Conservation (phyloP, 2,888 invertebrate species). For the Drosophila pegasa region DNA sequence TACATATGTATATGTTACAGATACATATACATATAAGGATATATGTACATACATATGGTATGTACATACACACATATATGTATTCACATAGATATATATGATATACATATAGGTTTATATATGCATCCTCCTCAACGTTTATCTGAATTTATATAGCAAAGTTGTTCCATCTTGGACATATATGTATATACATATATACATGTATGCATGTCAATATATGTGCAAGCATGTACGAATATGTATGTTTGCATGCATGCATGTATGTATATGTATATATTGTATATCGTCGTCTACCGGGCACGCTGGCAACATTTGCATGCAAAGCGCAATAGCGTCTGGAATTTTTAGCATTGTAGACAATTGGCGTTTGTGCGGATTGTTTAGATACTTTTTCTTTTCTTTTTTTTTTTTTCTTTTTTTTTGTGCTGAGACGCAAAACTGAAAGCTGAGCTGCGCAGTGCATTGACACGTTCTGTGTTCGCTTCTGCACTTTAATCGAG, state of each 20-base stretch:
- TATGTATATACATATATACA: not conserved
- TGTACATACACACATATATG: not conserved
- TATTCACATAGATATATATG: not conserved
- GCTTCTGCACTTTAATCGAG: constrained; percentile 4
- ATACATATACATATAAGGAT: not conserved
- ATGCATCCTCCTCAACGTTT: not conserved
- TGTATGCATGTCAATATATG: not conserved
- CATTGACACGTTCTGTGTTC: constrained; percentile 10
- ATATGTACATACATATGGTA: not conserved
- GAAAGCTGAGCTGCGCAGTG: constrained; percentile 11
- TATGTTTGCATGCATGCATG: not conserved
- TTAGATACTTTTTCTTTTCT: constrained; percentile 15
- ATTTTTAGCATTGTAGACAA: constrained; percentile 43
- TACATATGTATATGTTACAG: too few species aligned
- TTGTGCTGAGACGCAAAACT: constrained; percentile 1
- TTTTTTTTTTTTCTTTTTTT: not conserved
- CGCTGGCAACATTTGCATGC: constrained; percentile 50
- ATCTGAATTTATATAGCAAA: not conserved
- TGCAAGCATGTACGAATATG: too few species aligned
- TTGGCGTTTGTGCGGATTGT: constrained; percentile 22
- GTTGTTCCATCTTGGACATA: not conserved
- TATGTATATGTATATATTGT: not conserved
- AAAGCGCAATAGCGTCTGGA: constrained; percentile 54
- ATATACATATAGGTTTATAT: not conserved
- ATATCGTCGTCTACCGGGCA: constrained; percentile 4